Percentiles rank a stretch among this genome's conserved stretches.
Evolutionary conservation across 2,113 vertebrate species (phyloP).

Genomic region (Grammomys dolichurus): DNA sequence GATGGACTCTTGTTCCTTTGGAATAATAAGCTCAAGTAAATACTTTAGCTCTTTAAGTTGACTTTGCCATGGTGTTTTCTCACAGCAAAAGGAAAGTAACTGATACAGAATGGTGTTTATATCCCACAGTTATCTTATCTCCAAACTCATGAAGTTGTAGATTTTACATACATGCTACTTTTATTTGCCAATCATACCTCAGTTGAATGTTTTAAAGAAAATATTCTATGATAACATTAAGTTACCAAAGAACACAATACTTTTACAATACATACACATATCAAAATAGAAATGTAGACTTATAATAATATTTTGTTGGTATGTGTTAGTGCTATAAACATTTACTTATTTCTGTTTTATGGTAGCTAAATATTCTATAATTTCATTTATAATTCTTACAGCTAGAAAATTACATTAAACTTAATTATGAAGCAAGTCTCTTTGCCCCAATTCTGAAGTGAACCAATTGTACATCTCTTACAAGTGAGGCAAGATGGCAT

Average conservation of each 20-base stretch:
- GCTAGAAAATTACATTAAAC: constrained; percentile 34
- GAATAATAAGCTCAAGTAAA: not conserved
- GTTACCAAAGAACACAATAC: no score
- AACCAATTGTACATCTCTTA: not conserved
- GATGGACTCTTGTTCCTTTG: not conserved
- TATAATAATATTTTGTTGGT: not conserved
- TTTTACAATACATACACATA: not conserved
- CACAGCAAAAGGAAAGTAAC: not conserved
- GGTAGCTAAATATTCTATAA: not conserved
- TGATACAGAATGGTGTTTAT: not conserved
- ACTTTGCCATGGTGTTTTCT: not conserved
- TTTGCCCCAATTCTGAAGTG: constrained; percentile 22
- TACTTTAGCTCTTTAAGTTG: not conserved
- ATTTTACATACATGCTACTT: not conserved
- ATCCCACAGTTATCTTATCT: not conserved
- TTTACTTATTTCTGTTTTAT: constrained; percentile 23
- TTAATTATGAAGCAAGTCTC: constrained; percentile 9
- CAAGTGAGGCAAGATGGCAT: constrained; percentile 7
- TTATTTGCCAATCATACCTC: not conserved
- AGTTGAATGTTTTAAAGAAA: not conserved
- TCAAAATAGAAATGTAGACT: not conserved
- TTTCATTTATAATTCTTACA: constrained; percentile 45
- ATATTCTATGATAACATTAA: not conserved
- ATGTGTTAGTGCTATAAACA: not conserved
- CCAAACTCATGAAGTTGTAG: not conserved